phyloP scores from a whole-genome alignment of 2,113 vertebrate species.

The Sinocyclocheilus grahami region DNA sequence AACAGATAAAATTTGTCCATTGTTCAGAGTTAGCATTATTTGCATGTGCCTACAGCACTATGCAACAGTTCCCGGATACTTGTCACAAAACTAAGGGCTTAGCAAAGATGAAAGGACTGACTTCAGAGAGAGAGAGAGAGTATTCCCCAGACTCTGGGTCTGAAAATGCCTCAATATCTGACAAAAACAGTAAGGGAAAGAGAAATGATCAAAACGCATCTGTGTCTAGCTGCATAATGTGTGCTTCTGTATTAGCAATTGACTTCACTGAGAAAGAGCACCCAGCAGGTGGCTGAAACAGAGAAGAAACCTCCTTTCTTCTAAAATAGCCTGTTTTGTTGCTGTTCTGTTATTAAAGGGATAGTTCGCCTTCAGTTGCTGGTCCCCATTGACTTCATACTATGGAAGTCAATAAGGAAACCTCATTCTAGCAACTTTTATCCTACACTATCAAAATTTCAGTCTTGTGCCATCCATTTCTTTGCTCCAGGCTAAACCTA shows the following conservation, averaged over 20 bases:
- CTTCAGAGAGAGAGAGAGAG: constrained; percentile 10
- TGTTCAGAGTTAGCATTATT: constrained; percentile 16
- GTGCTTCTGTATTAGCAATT: neutral
- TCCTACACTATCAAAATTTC: neutral
- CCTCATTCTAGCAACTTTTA: neutral
- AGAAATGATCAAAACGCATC: constrained; percentile 35
- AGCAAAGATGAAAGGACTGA: constrained; percentile 37
- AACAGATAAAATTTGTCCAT: constrained; percentile 15
- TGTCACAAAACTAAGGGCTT: constrained; percentile 7
- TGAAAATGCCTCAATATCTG: constrained; percentile 36
- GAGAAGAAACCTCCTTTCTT: neutral
- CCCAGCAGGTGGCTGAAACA: neutral
- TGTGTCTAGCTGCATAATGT: neutral
- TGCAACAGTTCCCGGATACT: neutral
- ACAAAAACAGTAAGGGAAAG: constrained; percentile 21
- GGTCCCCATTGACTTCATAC: no score
- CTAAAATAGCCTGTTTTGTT: neutral
- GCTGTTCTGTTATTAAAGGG: neutral
- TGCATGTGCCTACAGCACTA: constrained; percentile 5
- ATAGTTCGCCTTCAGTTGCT: no score
- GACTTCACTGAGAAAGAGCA: constrained; percentile 16
- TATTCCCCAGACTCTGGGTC: constrained; percentile 1
- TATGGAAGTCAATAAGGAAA: neutral
- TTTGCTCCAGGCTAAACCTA: neutral
- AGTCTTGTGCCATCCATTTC: neutral